Evolutionary conservation across 2,113 vertebrate genomes (phyloP), one percentile per base, ranked within the genome.

Genomic region (Aptenodytes patagonicus): DNA sequence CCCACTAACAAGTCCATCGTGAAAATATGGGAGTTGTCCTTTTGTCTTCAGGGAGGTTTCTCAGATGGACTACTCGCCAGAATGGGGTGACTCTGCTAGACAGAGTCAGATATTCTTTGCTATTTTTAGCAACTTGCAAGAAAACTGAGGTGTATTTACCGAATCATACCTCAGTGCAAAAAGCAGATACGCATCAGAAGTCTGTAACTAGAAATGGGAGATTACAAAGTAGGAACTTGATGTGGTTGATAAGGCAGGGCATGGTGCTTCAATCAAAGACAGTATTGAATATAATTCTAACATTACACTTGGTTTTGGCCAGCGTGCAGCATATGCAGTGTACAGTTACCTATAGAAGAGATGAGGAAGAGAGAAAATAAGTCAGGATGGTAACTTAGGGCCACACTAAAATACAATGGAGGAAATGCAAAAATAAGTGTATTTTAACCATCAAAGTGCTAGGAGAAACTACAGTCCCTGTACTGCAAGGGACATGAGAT

Each of bases 91-190:
- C 68, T 87, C 79, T 75, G 32, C 83, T 66, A 60, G 49, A 46
- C 31, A 80, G 47, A 20, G 22, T 64, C 52, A 89, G 51, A 40
- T 46, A 60, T n/a, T 71, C 69, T 78, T 92, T 40, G 58, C 44
- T 76, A 93, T 91, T 93, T 97, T 95, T 87, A 92, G 89, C 55
- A 66, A 38, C 95, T 92, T 81, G 15, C 15, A 51, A 51, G 62
- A 88, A 95, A 77, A 66, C 58, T 54, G 54, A 87, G 57, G 13
- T 65, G 28, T 82, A 62, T 83, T 72, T 58, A 42, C 13, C 1
- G 0, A 87, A 66, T n/a, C 40, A 22, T 70, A 46, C 44, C 42
- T n/a, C 2, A 0, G 12, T 76, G 28, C 40, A 75, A 83, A 94
- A 82, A 76, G 10, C 13, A 94, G 83, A 83, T 83, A 83, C 19